Evolutionary conservation across 2,797 vertebrate genomes (phyloP).

Genomic region (Hyperoplus lanceolatus): DNA sequence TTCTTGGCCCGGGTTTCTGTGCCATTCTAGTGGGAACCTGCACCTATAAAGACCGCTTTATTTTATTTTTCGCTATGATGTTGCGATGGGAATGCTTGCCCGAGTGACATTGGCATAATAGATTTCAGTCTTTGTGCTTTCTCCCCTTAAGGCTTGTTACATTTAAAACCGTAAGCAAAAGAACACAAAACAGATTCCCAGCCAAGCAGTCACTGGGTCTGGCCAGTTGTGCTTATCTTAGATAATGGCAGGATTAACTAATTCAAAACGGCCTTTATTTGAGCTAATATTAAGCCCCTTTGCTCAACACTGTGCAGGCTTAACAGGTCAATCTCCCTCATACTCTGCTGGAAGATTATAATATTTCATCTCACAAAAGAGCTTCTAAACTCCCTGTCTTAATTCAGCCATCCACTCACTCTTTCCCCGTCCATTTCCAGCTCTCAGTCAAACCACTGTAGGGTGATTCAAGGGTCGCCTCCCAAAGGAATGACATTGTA

Average conservation of each 20-base stretch:
- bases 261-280: constrained; percentile 62
- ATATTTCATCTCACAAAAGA: constrained; percentile 70
- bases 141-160: constrained; percentile 67
- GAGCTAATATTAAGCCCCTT: constrained; percentile 57
- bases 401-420: constrained; percentile 42
- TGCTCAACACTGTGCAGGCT: constrained; percentile 47
- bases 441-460: constrained; percentile 43
- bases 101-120: constrained; percentile 76
- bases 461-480: constrained; percentile 60
- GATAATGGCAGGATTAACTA: constrained; percentile 67
- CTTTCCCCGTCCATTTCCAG: constrained; percentile 41
- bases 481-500: constrained; percentile 25
- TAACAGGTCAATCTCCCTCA: constrained; percentile 63
- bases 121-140: constrained; percentile 74
- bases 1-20: constrained; percentile 48
- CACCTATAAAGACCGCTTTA: constrained; percentile 46
- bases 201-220: constrained; percentile 55
- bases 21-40: constrained; percentile 78
- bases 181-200: constrained; percentile 68
- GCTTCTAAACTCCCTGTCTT: constrained; percentile 60
- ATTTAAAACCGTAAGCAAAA: constrained; percentile 74
- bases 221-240: constrained; percentile 52
- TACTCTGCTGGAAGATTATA: constrained; percentile 54
- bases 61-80: constrained; percentile 25
- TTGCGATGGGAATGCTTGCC: constrained; percentile 70